Evolutionary conservation across 2,888 invertebrate genomes (phyloP).

Genomic region (Teinopalpus imperialis): DNA sequence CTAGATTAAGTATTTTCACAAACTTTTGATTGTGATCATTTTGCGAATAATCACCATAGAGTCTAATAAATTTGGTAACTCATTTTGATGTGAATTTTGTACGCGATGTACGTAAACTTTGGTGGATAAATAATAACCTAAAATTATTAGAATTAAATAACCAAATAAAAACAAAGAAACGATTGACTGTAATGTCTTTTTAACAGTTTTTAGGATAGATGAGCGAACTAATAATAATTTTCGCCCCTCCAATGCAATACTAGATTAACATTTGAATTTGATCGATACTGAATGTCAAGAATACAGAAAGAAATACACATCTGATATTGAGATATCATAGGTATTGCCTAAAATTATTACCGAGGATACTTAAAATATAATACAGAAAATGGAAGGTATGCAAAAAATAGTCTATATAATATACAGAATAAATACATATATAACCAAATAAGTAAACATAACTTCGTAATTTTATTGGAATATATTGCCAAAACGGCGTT

Average conservation of each 20-base stretch:
- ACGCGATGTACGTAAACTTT: conserved; percentile 54
- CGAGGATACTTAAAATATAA: conserved; percentile 14
- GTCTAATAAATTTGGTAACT: conserved; percentile 58
- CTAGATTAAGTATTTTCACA: conserved; percentile 11
- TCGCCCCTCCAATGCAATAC: conserved; percentile 32
- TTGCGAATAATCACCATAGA: conserved; percentile 54
- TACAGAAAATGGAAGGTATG: conserved; percentile 4
- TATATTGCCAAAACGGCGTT: conserved; percentile 42
- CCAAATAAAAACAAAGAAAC: conserved; percentile 63
- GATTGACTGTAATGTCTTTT: conserved; percentile 59
- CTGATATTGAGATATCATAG: not conserved
- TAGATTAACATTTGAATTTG: conserved; percentile 21
- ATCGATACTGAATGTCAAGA: conserved; percentile 19
- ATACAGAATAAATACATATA: conserved; percentile 11
- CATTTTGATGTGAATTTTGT: conserved; percentile 34
- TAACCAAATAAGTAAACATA: conserved; percentile 32
- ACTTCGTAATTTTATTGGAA: conserved; percentile 51
- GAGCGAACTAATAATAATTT: conserved; percentile 34
- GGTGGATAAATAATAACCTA: conserved; percentile 64
- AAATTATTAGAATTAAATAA: conserved; percentile 68
- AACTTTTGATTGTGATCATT: conserved; percentile 34
- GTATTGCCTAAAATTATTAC: not conserved
- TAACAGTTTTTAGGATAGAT: conserved; percentile 45
- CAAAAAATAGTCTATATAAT: conserved; percentile 16
- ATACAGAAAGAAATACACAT: conserved; percentile 7